These are phyloP conservation scores for Eriocheir sinensis DNA, from an alignment of 1,140 invertebrate genomes.

Conservation along the genomic window DNA sequence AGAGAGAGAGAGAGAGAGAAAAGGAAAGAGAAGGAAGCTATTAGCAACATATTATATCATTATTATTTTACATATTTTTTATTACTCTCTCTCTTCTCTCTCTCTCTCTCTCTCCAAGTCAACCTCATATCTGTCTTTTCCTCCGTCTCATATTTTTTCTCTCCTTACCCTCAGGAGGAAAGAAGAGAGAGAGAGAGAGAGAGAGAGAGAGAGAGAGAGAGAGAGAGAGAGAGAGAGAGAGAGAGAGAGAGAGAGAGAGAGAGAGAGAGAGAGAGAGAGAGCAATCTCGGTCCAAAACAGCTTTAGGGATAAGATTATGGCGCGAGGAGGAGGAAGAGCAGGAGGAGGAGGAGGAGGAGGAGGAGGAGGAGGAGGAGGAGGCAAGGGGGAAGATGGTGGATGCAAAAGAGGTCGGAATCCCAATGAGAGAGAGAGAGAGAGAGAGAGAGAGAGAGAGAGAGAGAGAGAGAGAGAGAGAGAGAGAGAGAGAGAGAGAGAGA, in stretches of 20 bases:
- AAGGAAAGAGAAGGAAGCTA: too few relatives aligned
- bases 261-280: background rate
- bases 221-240: background rate
- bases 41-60: too few relatives aligned
- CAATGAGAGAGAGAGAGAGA: background rate
- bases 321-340: background rate
- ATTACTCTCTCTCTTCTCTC: background rate
- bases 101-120: background rate
- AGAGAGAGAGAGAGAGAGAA: background rate
- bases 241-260: background rate
- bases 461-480: background rate
- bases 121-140: conserved; percentile 35
- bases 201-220: background rate
- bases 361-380: background rate
- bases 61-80: too few relatives aligned
- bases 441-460: background rate
- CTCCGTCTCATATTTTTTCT: background rate
- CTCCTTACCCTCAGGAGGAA: background rate
- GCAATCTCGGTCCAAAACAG: conserved; percentile 12
- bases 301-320: background rate
- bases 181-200: background rate
- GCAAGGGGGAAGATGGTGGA: background rate
- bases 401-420: background rate
- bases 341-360: background rate
- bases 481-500: background rate